Conservation (phyloP, 2,797 vertebrate genomes). For the Rhyacichthys aspro region DNA sequence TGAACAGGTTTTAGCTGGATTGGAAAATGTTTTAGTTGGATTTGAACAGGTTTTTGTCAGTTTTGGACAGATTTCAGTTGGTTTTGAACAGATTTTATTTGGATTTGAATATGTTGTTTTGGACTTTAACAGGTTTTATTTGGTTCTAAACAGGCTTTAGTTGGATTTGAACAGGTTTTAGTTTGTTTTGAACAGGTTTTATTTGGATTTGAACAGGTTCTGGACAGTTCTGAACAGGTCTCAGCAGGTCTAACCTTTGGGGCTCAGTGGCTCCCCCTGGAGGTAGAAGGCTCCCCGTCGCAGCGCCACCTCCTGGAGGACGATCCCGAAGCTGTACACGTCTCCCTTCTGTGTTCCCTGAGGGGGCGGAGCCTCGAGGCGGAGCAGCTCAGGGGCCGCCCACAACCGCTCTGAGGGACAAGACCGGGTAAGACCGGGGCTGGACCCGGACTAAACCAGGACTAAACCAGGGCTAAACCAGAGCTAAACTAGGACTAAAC, state of each 20-base stretch:
- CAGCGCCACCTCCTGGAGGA: constrained; percentile 93
- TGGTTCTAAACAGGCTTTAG: too few relatives aligned
- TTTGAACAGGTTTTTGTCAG: too few relatives aligned
- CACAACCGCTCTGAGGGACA: constrained; percentile 78
- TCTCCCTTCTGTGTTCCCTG: constrained; percentile 91
- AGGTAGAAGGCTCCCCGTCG: constrained; percentile 88
- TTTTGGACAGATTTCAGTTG: too few relatives aligned
- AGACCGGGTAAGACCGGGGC: neutral
- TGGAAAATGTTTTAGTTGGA: too few relatives aligned
- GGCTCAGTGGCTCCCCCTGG: constrained; percentile 86
- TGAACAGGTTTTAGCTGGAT: too few relatives aligned
- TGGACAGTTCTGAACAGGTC: too few relatives aligned
- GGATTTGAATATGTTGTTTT: too few relatives aligned
- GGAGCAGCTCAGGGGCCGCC: constrained; percentile 90
- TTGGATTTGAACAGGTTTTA: too few relatives aligned
- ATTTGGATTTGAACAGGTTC: too few relatives aligned
- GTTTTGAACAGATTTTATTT: too few relatives aligned
- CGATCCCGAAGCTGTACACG: constrained; percentile 93
- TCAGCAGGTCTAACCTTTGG: constrained; percentile 82
- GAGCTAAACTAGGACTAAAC: neutral
- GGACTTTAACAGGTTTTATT: too few relatives aligned
- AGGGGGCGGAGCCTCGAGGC: constrained; percentile 78
- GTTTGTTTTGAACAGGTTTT: too few relatives aligned
- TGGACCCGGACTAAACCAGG: neutral
- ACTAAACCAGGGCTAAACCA: neutral